Base-by-base conservation (phyloP, 92 coral and sea anemone species). In the Siderastrea radians region DNA sequence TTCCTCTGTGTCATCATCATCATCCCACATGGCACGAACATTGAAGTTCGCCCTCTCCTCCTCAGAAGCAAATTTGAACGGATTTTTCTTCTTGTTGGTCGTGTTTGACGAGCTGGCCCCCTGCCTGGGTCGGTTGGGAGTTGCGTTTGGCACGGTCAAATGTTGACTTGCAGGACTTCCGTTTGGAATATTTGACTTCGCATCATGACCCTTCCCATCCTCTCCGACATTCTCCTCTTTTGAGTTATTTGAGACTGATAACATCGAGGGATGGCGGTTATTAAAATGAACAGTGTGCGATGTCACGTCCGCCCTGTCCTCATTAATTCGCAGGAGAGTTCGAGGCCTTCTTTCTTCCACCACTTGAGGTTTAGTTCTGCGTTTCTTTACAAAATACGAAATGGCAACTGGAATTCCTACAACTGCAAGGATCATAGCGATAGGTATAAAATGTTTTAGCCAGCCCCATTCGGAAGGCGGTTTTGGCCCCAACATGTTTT, bases 331-430 rank as follows among this genome's bases (percentile, higher is more conserved):
- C 4, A 49, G 63, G 51, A 76, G 62, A 52, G 84, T 79, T 38
- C 84, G 78, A 16, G 68, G 67, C 47, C 43, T 59, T 26, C 74
- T 60, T 44, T 91, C 81, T 14, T 84, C 80, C 3, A 74, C 82
- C 46, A 73, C 88, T 4, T 78, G 91, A 10, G 83, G 93, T 64
- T 86, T 95, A 44, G 88, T 80, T 47, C 85, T 86, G 15, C 75
- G 54, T 69, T 68, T 95, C 48, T 75, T 78, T 51, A 95, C 92
- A 12, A 70, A 61, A 72, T 85, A 74, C 1, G 98, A 88, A 49
- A 95, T 95, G 1, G 81, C 62, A n/a, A 95, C 98, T 51, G 98
- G 98, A 14, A 91, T 73, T 26, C 98, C 98, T 38, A 95, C 85
- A 10, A 95, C 94, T 16, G 45, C 78, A 3, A 95, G 44, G 5